A percentile compares a stretch with the other conserved stretches of the same genome.
phyloP scores from a whole-genome alignment of 2,888 invertebrate genomes.

The Thecophora atra region DNA sequence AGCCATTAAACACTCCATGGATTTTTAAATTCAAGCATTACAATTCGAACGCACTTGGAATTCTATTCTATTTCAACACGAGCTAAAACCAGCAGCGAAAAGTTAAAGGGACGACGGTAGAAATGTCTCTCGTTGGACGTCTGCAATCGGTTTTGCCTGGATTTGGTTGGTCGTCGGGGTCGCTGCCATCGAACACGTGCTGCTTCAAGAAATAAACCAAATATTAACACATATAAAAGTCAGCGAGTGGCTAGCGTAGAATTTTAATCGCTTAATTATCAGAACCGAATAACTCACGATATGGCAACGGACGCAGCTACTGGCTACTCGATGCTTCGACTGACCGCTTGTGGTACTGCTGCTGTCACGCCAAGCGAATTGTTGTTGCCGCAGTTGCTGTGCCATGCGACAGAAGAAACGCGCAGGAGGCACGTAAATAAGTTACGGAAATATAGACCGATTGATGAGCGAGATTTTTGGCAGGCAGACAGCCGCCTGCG shows the following conservation, averaged over 20 bases:
- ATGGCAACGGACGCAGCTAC: conserved; percentile 1
- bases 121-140: no score
- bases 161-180: conserved; percentile 7
- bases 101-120: background rate
- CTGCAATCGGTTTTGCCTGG: background rate
- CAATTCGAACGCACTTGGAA: background rate
- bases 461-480: conserved; percentile 33
- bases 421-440: conserved; percentile 40
- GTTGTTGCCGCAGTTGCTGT: conserved; percentile 1
- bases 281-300: conserved; percentile 29
- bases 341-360: conserved; percentile 1
- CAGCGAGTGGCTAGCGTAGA: conserved; percentile 60
- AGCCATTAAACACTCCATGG: background rate
- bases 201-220: conserved; percentile 66
- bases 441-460: conserved; percentile 38
- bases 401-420: conserved; percentile 20
- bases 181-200: conserved; percentile 59
- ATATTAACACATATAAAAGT: conserved; percentile 67
- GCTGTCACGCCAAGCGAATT: conserved; percentile 5
- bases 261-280: conserved; percentile 65
- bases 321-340: background rate
- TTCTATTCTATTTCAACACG: conserved; percentile 12
- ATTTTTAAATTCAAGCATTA: background rate
- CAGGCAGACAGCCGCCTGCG: background rate
- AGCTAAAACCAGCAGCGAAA: background rate